These are phyloP conservation scores for Lepidocolaptes lacrymiger DNA, from an alignment of 2,797 vertebrate genomes.

Conservation along the genomic window DNA sequence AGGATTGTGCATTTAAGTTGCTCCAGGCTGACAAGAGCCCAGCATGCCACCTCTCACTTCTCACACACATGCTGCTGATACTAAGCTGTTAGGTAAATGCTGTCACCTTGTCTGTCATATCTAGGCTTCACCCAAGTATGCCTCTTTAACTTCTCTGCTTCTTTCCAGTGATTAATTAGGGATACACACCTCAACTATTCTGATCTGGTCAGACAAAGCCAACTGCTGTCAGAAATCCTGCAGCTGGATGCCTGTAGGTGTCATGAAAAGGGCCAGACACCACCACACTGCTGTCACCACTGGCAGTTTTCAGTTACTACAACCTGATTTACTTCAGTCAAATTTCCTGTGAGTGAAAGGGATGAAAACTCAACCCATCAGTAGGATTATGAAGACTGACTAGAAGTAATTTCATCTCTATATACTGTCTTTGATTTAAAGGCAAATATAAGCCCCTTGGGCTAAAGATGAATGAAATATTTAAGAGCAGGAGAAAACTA, in stretches of 20 bases:
- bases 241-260: background rate
- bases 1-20: background rate
- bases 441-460: background rate
- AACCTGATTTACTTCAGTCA: background rate
- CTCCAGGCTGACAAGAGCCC: background rate
- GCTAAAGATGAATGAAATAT: conserved; percentile 12
- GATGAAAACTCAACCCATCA: background rate
- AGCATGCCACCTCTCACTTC: background rate
- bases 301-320: background rate
- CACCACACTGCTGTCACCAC: background rate
- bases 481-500: conserved; percentile 27
- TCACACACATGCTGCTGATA: background rate
- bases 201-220: background rate
- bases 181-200: background rate
- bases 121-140: background rate
- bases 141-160: background rate
- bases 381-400: background rate
- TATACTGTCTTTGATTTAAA: conserved; percentile 7
- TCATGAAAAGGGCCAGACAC: background rate
- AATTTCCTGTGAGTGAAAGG: background rate
- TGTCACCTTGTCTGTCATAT: background rate
- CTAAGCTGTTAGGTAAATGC: background rate
- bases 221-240: background rate
- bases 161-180: background rate
- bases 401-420: conserved; percentile 10